Conservation (phyloP, 2,888 invertebrate genomes). For the Zonitis immaculata region DNA sequence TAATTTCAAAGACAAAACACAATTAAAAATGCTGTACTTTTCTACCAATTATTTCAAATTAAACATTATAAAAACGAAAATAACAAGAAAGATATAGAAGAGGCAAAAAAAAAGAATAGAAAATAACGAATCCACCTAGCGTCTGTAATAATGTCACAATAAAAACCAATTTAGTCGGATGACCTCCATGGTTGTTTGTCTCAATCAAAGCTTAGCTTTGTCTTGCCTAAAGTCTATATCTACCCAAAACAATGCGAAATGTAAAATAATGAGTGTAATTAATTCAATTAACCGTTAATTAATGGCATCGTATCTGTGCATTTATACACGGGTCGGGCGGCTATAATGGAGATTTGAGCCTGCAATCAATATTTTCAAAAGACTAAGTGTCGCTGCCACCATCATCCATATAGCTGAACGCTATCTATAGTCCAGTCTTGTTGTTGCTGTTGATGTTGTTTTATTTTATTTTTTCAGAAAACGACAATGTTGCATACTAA, state of each 20-base stretch:
- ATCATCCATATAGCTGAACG: not conserved
- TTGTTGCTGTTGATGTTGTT: too few relatives aligned
- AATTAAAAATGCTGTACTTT: not conserved
- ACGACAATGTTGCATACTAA: not conserved
- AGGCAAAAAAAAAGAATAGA: not conserved
- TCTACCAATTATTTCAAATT: too few relatives aligned
- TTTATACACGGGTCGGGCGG: conserved; percentile 47
- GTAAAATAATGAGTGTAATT: conserved; percentile 53
- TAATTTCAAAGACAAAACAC: not conserved
- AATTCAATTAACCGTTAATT: conserved; percentile 55
- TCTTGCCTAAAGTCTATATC: conserved; percentile 37
- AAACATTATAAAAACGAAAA: not conserved
- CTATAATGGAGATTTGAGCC: conserved; percentile 52
- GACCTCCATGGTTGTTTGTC: conserved; percentile 48
- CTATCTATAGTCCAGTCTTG: not conserved
- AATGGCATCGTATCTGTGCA: conserved; percentile 51
- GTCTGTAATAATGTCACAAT: conserved; percentile 33
- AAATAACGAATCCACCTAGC: not conserved
- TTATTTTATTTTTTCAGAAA: too few relatives aligned
- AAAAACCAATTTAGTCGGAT: conserved; percentile 50
- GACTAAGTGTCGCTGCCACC: conserved; percentile 22
- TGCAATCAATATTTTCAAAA: conserved; percentile 48
- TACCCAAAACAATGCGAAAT: conserved; percentile 43
- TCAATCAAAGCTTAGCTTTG: conserved; percentile 48
- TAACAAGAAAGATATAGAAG: not conserved